Evolutionary conservation across 2,888 invertebrate genomes (phyloP), one percentile per base, ranked within the genome.

Genomic region (Agrilus biguttatus): DNA sequence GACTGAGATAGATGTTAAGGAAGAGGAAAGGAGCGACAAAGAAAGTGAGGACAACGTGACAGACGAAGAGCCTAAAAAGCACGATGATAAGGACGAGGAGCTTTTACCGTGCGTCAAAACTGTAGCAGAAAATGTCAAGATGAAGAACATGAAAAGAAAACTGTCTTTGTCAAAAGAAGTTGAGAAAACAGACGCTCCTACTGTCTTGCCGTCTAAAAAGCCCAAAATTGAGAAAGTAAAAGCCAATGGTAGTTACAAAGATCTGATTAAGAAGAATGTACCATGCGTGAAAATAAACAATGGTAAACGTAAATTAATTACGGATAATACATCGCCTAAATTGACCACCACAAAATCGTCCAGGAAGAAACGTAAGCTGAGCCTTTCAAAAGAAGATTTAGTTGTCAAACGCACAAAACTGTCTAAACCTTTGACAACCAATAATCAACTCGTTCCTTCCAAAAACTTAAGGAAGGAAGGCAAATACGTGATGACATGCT

Each of bases 101-200:
- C 36, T 44, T 12, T 19, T 47, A 36, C 64, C 62, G 3, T 61
- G 62, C 21, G 53, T 61, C 8, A 62, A 59, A 44, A 66, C 66
- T 1, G 66, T 66, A 4, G 65, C 65, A 1, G 65, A 65, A 52
- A 66, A 65, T 43, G 65, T 66, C 0, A 66, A 66, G 55, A 63
- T 66, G 34, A 66, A 66, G 50, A 65, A 66, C 47, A 67, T 69
- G 55, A 72, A 71, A 50, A 56, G 73, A 43, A 72, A 72, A 54
- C 54, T 70, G 28, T 70, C 71, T 1, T 51, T 67, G 37, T 46
- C 46, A 33, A 49, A 47, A 13, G 51, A 52, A 8, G 35, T 38
- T 17, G 49, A 50, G 14, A 57, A 57, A 45, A 41, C 40, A 13
- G 52, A 54, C 39, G 39, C 46, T 19, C 52, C 51, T 21, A 36